These are phyloP conservation scores for Trilocha varians DNA, from an alignment of 2,888 invertebrate genomes.

Conservation along the genomic window DNA sequence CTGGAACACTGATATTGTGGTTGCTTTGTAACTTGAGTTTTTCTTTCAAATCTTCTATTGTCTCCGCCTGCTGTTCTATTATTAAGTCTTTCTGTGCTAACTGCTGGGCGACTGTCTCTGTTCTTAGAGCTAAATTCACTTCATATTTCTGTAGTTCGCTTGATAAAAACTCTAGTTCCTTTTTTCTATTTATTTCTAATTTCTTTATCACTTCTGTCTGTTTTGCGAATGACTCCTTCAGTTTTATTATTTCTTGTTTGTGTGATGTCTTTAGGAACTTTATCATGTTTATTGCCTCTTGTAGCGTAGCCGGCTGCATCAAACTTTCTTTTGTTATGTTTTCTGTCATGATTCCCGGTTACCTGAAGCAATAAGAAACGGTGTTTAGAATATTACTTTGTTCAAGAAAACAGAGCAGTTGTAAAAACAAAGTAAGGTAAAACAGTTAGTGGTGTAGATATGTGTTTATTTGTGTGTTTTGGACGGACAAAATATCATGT, in stretches of 20 bases:
- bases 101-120: slow-evolving; percentile 53
- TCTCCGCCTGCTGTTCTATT: slow-evolving; percentile 47
- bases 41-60: slow-evolving; percentile 49
- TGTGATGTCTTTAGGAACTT: slow-evolving; percentile 62
- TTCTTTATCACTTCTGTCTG: slow-evolving; percentile 56
- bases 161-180: slow-evolving; percentile 60
- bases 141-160: slow-evolving; percentile 62
- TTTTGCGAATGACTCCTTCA: slow-evolving; percentile 49
- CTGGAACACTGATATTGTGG: slow-evolving; percentile 33
- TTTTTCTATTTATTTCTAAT: slow-evolving; percentile 56
- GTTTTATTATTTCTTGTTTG: slow-evolving; percentile 54
- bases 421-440: no score
- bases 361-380: slow-evolving; percentile 32
- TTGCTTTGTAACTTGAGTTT: slow-evolving; percentile 38
- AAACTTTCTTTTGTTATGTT: slow-evolving; percentile 39
- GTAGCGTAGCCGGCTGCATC: slow-evolving; percentile 51
- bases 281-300: slow-evolving; percentile 63
- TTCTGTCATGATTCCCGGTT: slow-evolving; percentile 31
- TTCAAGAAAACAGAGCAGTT: no score
- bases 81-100: slow-evolving; percentile 55
- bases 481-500: no score
- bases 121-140: slow-evolving; percentile 52
- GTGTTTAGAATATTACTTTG: not conserved
- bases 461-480: no score
- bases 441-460: no score